These are phyloP conservation scores for Morphnarchus princeps DNA, from an alignment of 2,113 vertebrate species.

Conservation along the genomic window DNA sequence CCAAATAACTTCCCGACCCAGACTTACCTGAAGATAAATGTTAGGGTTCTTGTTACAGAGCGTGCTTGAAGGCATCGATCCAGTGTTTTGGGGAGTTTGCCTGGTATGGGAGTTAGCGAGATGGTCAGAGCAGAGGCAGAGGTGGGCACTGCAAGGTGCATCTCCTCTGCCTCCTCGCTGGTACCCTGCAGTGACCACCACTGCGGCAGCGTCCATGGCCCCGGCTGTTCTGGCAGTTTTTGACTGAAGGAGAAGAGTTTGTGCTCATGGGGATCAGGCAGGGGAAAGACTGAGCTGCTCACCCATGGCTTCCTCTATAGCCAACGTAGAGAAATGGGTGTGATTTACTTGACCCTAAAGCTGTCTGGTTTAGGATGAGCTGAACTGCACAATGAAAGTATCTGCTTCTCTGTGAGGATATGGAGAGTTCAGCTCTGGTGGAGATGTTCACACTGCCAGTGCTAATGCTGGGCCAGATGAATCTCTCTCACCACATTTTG, in stretches of 20 bases:
- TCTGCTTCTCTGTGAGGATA: neutral
- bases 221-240: neutral
- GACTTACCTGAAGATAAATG: neutral
- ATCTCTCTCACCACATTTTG: neutral
- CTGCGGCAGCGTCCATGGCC: neutral
- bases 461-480: neutral
- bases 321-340: rapidly evolving
- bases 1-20: neutral
- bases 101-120: neutral
- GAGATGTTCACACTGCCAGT: neutral
- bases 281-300: neutral
- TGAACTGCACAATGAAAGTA: neutral
- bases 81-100: neutral
- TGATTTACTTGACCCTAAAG: neutral
- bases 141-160: neutral
- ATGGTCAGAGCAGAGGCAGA: neutral
- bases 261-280: neutral
- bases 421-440: neutral
- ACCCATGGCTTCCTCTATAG: neutral
- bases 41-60: neutral
- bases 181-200: rapidly evolving
- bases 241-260: neutral
- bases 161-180: neutral
- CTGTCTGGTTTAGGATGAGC: neutral
- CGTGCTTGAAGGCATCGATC: neutral